Evolutionary conservation across 2,888 invertebrate species (phyloP).

Genomic region (Acronicta leporina): DNA sequence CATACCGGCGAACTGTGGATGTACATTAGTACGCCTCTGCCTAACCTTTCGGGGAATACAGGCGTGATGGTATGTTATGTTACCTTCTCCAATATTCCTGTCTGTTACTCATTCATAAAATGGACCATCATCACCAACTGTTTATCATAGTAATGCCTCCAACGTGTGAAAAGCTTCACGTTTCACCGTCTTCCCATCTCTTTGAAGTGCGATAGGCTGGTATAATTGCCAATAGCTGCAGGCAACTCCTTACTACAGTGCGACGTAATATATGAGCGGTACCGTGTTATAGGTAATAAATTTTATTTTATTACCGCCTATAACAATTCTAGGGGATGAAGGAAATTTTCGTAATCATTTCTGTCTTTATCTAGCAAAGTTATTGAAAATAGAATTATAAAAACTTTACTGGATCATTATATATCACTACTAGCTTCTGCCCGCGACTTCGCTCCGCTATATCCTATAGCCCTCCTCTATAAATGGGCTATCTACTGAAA

Average conservation of each 20-base stretch:
- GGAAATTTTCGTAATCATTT: too few relatives aligned
- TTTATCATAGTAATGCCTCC: constrained; percentile 56
- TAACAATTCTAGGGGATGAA: constrained; percentile 2
- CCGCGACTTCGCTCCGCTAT: too few relatives aligned
- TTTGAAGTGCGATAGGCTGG: constrained; percentile 80
- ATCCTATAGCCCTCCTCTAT: too few relatives aligned
- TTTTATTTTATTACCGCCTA: constrained; percentile 36
- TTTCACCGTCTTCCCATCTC: constrained; percentile 69
- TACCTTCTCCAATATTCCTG: constrained; percentile 1
- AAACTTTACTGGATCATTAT: too few relatives aligned
- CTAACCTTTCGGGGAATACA: too few relatives aligned
- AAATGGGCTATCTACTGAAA: too few relatives aligned
- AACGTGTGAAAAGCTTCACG: constrained; percentile 68
- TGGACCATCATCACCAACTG: constrained; percentile 55
- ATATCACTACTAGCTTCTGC: too few relatives aligned
- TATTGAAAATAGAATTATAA: too few relatives aligned
- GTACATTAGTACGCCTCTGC: too few relatives aligned
- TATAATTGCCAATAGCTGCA: constrained; percentile 85
- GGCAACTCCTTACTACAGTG: constrained; percentile 66
- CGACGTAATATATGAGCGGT: constrained; percentile 48
- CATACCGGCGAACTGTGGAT: too few relatives aligned
- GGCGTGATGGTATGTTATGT: too few relatives aligned
- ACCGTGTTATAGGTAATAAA: constrained; percentile 20
- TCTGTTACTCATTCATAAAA: not conserved
- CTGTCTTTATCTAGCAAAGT: too few relatives aligned